Base-by-base conservation (phyloP, 2,888 invertebrate genomes). In the Brenthis daphne region DNA sequence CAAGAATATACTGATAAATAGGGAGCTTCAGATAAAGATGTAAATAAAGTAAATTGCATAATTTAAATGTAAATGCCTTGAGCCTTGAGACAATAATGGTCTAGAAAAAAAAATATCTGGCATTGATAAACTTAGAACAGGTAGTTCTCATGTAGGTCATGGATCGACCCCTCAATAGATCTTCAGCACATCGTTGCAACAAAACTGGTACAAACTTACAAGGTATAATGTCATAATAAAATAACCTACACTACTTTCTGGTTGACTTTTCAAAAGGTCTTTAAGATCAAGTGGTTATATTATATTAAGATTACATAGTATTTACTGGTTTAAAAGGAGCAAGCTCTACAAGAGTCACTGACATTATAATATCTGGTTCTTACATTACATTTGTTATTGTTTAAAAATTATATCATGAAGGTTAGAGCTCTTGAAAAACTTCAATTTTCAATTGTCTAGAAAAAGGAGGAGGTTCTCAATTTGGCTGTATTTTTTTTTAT, bases 31-130 rank as follows among this genome's bases (percentile, higher is more conserved):
- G 76, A 79, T 78, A 77, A 73, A 66, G 68, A 75, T 67, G 74
- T 77, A 78, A 76, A 80, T 72, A 79, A 77, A 77, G 68, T 60
- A 50, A 60, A 68, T 71, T 68, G 50, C 51, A 68, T 64, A 68
- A 69, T 20, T 65, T 50, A 1, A 54, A 60, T 33, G 20, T 4
- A 50, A 48, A 2, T 11, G 11, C 29, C 3, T 29, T 4, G 37
- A 66, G 47, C 58, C 60, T 60, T 66, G 60, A 37, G 48, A 29
- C n/a, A 56, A 14, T 55, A 16, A 66, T 55, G 29, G 6, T 24
- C 20, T 48, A 6, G 24, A 16, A 24, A 33, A 60, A 29, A n/a
- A 33, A 11, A 50, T 12, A 1, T n/a, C 29, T 14, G 14, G n/a
- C n/a, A n/a, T 5, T 37, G 56, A 56, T 56, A 37, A 37, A 60